Conservation (phyloP, 2,888 invertebrate genomes). For the Idaea aversata region DNA sequence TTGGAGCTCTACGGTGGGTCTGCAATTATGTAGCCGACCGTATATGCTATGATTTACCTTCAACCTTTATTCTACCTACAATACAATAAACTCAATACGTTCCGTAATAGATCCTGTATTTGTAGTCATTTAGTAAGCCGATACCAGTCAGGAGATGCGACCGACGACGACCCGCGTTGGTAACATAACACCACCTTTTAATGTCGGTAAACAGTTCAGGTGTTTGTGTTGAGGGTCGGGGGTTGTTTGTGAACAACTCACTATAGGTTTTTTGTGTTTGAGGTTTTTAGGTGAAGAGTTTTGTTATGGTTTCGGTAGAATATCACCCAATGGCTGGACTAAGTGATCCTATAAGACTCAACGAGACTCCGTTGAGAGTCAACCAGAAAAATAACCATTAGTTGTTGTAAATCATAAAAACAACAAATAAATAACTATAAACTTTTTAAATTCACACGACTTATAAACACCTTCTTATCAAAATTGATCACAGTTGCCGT, state of each 20-base stretch:
- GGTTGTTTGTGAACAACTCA: constrained; percentile 19
- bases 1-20: too few species aligned
- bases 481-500: too few species aligned
- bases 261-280: background rate
- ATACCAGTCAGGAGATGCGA: background rate
- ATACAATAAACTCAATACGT: background rate
- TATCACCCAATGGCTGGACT: too few species aligned
- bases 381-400: too few species aligned
- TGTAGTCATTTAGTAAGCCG: background rate
- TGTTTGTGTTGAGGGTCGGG: constrained; percentile 36
- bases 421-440: too few species aligned
- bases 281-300: background rate
- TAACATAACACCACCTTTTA: constrained; percentile 50
- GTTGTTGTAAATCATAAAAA: too few species aligned
- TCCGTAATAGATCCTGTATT: background rate
- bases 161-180: constrained; percentile 11
- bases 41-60: background rate
- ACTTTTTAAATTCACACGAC: too few species aligned
- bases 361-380: too few species aligned
- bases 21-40: too few species aligned
- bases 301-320: background rate
- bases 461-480: too few species aligned
- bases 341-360: background rate
- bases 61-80: background rate
- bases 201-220: constrained; percentile 49